Evolutionary conservation across 1,140 invertebrate species (phyloP).

Genomic region (Araneus ventricosus): DNA sequence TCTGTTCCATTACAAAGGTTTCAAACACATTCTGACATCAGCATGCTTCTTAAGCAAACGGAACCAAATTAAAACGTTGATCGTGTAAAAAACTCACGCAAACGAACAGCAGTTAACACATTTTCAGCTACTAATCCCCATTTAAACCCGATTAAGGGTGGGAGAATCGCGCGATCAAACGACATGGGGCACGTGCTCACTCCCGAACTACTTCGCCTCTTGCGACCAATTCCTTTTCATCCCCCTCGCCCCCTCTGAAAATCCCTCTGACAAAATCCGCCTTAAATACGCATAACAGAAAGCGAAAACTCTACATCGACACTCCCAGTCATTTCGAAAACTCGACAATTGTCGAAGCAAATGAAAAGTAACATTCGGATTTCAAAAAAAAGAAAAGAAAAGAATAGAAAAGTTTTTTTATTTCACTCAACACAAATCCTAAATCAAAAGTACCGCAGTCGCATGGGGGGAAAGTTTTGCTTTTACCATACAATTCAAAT

Average conservation of each 20-base stretch:
- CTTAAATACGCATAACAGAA: constrained; percentile 28
- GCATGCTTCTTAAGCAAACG: not conserved
- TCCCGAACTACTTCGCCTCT: not conserved
- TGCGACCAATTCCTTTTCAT: not conserved
- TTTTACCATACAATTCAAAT: not conserved
- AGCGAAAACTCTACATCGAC: not conserved
- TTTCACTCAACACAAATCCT: not conserved
- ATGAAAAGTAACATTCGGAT: constrained; percentile 24
- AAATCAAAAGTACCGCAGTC: constrained; percentile 35
- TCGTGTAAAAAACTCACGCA: not conserved
- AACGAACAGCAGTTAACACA: not conserved
- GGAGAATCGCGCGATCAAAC: not conserved
- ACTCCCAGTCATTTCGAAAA: not conserved
- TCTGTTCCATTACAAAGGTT: too few relatives aligned
- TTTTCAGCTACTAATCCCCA: not conserved
- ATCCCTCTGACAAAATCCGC: not conserved
- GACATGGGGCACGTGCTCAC: not conserved
- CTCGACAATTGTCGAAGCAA: not conserved
- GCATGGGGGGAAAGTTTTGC: constrained; percentile 9
- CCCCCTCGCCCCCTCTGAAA: not conserved
- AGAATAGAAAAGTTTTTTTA: not conserved
- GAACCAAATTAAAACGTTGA: not conserved
- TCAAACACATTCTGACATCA: too few relatives aligned
- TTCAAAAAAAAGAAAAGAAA: not conserved
- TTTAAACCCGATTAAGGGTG: not conserved